Conservation (phyloP, 2,797 vertebrate genomes). For the Cirrhinus mrigala region DNA sequence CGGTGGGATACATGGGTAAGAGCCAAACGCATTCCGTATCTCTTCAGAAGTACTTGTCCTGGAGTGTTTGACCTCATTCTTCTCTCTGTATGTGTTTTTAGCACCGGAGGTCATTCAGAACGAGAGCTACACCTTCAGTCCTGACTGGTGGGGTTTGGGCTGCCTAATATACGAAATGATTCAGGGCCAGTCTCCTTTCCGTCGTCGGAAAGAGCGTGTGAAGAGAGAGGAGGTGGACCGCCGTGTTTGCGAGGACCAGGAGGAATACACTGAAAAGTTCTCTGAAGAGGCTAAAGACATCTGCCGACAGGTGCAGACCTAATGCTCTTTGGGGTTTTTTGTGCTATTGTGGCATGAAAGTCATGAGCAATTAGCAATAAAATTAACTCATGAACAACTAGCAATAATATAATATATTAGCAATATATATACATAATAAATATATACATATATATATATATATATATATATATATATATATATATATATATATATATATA, state of each 20-base stretch:
- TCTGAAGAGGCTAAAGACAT: slow-evolving; percentile 93
- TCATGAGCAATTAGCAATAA: neutral
- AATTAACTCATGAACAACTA: neutral
- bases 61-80: slow-evolving; percentile 2
- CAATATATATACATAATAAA: no score
- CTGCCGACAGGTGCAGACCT: slow-evolving; percentile 76
- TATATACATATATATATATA: no score
- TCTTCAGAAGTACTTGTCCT: neutral
- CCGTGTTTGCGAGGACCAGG: slow-evolving; percentile 93
- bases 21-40: neutral
- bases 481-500: no score
- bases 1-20: slow-evolving; percentile 96
- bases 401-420: no score
- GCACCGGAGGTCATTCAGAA: slow-evolving; percentile 97
- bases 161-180: slow-evolving; percentile 97
- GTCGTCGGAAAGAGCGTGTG: slow-evolving; percentile 94
- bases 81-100: slow-evolving; percentile 61
- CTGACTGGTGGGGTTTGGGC: slow-evolving; percentile 96
- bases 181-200: slow-evolving; percentile 93
- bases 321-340: neutral
- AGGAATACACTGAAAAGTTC: slow-evolving; percentile 93
- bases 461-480: no score
- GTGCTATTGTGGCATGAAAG: neutral
- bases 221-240: slow-evolving; percentile 95
- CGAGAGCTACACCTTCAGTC: slow-evolving; percentile 92